These are phyloP conservation scores for Marronus borbonicus DNA, from an alignment of 2,888 invertebrate genomes.

Conservation along the genomic window DNA sequence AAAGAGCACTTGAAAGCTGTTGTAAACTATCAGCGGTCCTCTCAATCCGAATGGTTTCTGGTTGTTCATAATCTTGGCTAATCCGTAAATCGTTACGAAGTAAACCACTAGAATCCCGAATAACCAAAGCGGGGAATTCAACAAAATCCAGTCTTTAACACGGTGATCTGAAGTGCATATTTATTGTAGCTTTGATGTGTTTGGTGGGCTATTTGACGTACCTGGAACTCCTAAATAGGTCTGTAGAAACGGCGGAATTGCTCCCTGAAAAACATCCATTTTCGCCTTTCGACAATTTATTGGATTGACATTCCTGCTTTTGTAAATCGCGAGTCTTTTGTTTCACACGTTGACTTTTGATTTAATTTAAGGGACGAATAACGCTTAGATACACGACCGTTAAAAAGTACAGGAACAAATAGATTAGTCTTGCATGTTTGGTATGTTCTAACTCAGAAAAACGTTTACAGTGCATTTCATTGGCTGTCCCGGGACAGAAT, in stretches of 20 bases:
- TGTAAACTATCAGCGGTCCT: constrained; percentile 85
- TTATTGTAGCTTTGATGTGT: background rate
- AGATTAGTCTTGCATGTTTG: too few species aligned
- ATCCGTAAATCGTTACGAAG: constrained; percentile 82
- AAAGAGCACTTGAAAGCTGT: constrained; percentile 86
- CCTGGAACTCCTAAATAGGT: constrained; percentile 56
- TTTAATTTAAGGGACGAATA: background rate
- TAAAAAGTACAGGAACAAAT: too few species aligned
- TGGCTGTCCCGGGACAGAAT: too few species aligned
- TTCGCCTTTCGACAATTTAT: constrained; percentile 26
- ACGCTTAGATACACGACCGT: background rate
- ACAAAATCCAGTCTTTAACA: constrained; percentile 85
- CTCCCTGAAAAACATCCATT: constrained; percentile 47
- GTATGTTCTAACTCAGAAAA: too few species aligned
- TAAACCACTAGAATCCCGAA: constrained; percentile 83
- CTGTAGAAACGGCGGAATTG: constrained; percentile 53
- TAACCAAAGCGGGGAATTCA: constrained; percentile 88
- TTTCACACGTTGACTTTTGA: constrained; percentile 7
- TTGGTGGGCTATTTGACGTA: constrained; percentile 18
- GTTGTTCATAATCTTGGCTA: constrained; percentile 89
- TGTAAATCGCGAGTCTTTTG: background rate
- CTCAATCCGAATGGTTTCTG: constrained; percentile 87
- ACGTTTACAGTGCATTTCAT: too few species aligned
- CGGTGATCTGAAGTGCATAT: constrained; percentile 75
- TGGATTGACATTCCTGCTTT: constrained; percentile 8